Percentiles rank a stretch among this genome's conserved stretches.
phyloP scores from a whole-genome alignment of 2,888 invertebrate species.

The Dromius quadrimaculatus region DNA sequence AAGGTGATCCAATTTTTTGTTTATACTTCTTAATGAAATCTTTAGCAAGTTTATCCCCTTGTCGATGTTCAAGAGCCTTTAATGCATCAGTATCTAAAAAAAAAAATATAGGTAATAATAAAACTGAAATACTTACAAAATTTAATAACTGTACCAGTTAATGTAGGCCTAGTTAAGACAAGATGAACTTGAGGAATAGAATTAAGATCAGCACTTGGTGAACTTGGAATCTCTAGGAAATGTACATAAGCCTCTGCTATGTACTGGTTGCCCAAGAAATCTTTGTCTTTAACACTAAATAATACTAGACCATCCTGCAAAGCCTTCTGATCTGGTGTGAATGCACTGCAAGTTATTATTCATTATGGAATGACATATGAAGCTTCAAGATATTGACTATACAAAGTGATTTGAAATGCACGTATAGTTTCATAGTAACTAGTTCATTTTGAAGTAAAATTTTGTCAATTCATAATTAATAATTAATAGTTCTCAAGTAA shows the following conservation, averaged over 20 bases:
- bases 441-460: no score
- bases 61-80: slow-evolving; percentile 83
- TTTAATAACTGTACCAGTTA: slow-evolving; percentile 31
- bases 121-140: not conserved
- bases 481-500: no score
- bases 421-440: no score
- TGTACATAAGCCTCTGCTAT: slow-evolving; percentile 93
- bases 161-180: slow-evolving; percentile 35
- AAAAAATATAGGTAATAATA: not conserved
- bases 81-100: slow-evolving; percentile 76
- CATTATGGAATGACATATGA: no score
- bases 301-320: slow-evolving; percentile 80
- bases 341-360: slow-evolving; percentile 71
- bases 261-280: slow-evolving; percentile 94
- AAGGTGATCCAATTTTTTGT: slow-evolving; percentile 68
- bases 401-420: no score
- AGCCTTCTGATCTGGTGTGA: slow-evolving; percentile 80
- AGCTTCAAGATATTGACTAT: no score
- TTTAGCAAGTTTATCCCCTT: slow-evolving; percentile 89
- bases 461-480: no score
- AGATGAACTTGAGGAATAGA: slow-evolving; percentile 78
- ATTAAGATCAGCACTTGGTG: slow-evolving; percentile 69
- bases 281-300: slow-evolving; percentile 96
- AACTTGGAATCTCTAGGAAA: slow-evolving; percentile 80
- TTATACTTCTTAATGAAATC: slow-evolving; percentile 88